Evolutionary conservation across 2,797 vertebrate genomes (phyloP), one percentile per base, ranked within the genome.

Genomic region (Pangasius larnaudii): DNA sequence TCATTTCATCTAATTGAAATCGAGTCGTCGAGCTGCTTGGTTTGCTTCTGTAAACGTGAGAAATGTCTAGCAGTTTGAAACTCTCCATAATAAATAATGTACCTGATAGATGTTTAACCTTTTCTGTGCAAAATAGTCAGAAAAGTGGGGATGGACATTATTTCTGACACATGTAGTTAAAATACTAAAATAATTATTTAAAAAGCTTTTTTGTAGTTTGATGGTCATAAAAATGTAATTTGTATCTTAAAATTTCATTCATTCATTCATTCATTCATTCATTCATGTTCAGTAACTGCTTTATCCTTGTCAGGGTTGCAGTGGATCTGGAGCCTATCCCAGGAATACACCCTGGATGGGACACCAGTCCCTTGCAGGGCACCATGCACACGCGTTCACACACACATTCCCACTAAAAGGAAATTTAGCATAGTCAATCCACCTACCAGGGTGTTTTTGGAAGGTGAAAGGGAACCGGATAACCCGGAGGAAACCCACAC

Each of bases 1-100:
- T 85, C 69, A 30, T 75, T 80, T 58, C 65, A 72, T 65, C 69
- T 90, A 86, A 86, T 86, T 86, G 85, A 92, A 92, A 91, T 84
- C 56, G 49, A 86, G 84, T 83, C 19, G 51, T 30, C 10, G 24
- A 86, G n/a, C 5, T 36, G 18, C 49, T 81, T 42, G 16, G 33
- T 53, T 67, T 61, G 79, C 49, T 51, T 89, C 79, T 87, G 86
- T 85, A 85, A 49, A 81, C 42, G 39, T 61, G 49, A 58, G 67
- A 69, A 85, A 61, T 42, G 42, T 83, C 56, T 27, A 56, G 46
- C 49, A 51, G 33, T 59, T 63, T 65, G 9, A 75, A 81, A 83
- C 16, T 61, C 61, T 84, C 11, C 63, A 71, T 8, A 9, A 49
- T 22, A 65, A 75, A 56, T 69, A 83, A 72, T 5, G 39, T 5